Conservation (phyloP, 2,797 vertebrate species). For the Diglossa cyanea region DNA sequence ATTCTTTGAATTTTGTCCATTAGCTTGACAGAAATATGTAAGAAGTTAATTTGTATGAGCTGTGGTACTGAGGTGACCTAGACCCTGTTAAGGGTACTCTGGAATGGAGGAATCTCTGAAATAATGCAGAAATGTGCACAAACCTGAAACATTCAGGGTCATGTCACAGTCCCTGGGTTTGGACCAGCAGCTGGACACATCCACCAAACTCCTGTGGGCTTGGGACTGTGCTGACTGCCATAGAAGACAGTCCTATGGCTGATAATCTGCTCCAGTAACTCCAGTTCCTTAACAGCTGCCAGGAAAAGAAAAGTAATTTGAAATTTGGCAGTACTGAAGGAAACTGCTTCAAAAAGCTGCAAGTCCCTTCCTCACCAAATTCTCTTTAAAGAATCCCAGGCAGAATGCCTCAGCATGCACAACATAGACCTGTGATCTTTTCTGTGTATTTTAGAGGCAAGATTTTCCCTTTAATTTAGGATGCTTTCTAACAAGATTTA, state of each 20-base stretch:
- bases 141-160: not conserved
- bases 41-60: not conserved
- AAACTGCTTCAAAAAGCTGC: not conserved
- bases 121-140: not conserved
- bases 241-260: not conserved
- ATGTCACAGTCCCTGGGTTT: not conserved
- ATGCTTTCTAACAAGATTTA: not conserved
- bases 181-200: not conserved
- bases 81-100: not conserved
- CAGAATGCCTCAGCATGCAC: not conserved
- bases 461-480: not conserved
- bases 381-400: not conserved
- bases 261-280: not conserved
- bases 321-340: not conserved
- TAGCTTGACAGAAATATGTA: not conserved
- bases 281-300: not conserved
- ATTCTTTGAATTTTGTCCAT: not conserved
- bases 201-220: not conserved
- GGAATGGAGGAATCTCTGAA: not conserved
- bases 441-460: not conserved
- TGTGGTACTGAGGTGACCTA: not conserved
- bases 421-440: not conserved
- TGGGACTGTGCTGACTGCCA: not conserved
- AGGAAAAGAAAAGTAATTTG: not conserved
- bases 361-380: not conserved